A percentile compares a stretch with the other conserved stretches of the same genome.
phyloP scores from a whole-genome alignment of 2,888 invertebrate species.

The Ophraella communa region DNA sequence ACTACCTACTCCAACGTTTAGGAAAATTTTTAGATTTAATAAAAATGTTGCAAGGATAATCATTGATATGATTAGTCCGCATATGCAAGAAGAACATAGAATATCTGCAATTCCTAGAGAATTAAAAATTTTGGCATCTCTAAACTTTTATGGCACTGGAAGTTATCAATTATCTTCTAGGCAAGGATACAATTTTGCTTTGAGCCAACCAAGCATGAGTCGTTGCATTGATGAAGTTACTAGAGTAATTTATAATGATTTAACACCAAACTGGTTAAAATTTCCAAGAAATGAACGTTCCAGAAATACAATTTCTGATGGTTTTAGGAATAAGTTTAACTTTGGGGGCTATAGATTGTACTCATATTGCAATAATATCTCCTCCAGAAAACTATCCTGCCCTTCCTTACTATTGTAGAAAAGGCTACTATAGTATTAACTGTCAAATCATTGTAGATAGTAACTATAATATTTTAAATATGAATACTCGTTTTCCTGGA shows the following conservation, averaged over 20 bases:
- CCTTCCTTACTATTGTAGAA: background rate
- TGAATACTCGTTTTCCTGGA: background rate
- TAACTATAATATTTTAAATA: background rate
- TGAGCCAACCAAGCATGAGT: background rate
- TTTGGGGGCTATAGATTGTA: too few relatives aligned
- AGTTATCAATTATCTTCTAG: background rate
- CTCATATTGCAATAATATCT: too few relatives aligned
- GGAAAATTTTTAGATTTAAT: background rate
- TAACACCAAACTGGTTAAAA: background rate
- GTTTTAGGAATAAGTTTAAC: too few relatives aligned
- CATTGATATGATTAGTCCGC: background rate
- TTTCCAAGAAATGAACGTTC: background rate
- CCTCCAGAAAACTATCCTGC: background rate
- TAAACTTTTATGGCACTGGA: background rate
- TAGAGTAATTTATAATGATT: background rate
- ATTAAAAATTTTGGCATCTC: background rate
- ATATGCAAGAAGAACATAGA: background rate
- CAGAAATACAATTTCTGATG: background rate
- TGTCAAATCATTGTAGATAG: background rate
- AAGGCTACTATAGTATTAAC: background rate
- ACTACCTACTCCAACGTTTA: too few relatives aligned
- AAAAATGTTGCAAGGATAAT: background rate
- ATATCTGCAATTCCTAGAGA: background rate
- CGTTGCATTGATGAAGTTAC: background rate
- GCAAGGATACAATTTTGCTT: background rate